Percentiles rank a stretch among this genome's conserved stretches.
These are phyloP conservation scores for Patiria pectinifera DNA, from an alignment of 53 echinoderm and acorn worm species.

Conservation along the genomic window DNA sequence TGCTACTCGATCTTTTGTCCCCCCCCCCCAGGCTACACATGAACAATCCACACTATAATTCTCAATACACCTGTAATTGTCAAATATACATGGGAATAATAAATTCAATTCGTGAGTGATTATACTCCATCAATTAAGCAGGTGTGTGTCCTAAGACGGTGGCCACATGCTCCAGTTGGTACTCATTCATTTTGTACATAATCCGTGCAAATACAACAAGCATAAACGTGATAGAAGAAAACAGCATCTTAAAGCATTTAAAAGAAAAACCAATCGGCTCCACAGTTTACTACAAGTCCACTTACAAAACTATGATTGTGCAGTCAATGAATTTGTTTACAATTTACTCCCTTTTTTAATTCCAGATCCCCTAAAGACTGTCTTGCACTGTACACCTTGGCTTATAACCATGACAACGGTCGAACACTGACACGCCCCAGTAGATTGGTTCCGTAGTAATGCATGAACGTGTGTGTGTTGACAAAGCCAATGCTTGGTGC, in stretches of 20 bases:
- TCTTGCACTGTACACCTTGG: neutral
- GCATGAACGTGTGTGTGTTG: neutral
- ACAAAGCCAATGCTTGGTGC: neutral
- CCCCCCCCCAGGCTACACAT: neutral
- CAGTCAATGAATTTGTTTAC: neutral
- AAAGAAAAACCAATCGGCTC: slow-evolving; percentile 3
- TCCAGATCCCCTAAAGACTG: neutral
- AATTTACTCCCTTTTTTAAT: neutral
- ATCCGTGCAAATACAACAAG: slow-evolving; percentile 48
- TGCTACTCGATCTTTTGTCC: neutral
- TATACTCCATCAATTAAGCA: neutral
- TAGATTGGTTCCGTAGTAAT: slow-evolving; percentile 28
- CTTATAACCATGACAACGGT: neutral
- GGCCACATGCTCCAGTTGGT: neutral
- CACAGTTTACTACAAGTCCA: slow-evolving; percentile 25
- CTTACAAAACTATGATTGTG: slow-evolving; percentile 46
- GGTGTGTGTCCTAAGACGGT: neutral
- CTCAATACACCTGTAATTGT: slow-evolving; percentile 5
- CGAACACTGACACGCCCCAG: neutral
- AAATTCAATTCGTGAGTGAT: neutral
- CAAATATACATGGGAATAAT: slow-evolving; percentile 49
- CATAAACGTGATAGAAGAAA: slow-evolving; percentile 36
- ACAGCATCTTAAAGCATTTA: slow-evolving; percentile 30
- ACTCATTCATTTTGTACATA: slow-evolving; percentile 31
- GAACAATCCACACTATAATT: slow-evolving; percentile 14